phyloP scores from a whole-genome alignment of 2,888 invertebrate species.

The Lasioglossum vierecki region DNA sequence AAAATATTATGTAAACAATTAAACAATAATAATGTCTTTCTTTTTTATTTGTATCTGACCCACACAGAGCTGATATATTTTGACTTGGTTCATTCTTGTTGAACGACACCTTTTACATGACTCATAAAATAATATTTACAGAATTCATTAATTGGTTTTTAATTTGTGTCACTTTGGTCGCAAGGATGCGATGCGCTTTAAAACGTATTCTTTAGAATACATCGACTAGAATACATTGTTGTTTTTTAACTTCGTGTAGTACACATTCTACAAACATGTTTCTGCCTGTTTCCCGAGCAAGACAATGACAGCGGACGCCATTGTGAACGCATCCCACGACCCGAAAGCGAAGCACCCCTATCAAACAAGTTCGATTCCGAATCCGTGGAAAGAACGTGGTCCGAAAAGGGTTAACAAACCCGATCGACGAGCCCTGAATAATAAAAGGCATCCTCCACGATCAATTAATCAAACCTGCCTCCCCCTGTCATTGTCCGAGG shows the following conservation, averaged over 20 bases:
- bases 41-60: too few species aligned
- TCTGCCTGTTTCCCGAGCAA: not conserved
- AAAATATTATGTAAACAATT: too few species aligned
- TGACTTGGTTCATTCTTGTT: too few species aligned
- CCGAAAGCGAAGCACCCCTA: not conserved
- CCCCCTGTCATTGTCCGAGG: not conserved
- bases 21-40: too few species aligned
- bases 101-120: too few species aligned
- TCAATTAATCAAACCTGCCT: slow-evolving; percentile 24
- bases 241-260: not conserved
- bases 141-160: too few species aligned
- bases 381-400: not conserved
- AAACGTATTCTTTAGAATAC: not conserved
- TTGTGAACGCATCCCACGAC: not conserved
- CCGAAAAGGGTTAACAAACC: slow-evolving; percentile 26
- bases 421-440: slow-evolving; percentile 8
- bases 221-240: not conserved
- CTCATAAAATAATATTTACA: too few species aligned
- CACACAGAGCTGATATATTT: too few species aligned
- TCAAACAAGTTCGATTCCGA: not conserved
- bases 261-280: not conserved
- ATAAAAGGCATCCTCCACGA: slow-evolving; percentile 12
- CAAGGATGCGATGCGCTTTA: not conserved
- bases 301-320: not conserved
- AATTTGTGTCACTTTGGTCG: too few species aligned